Evolutionary conservation across 2,888 invertebrate genomes (phyloP).

Genomic region (Mactromeris polynyma): DNA sequence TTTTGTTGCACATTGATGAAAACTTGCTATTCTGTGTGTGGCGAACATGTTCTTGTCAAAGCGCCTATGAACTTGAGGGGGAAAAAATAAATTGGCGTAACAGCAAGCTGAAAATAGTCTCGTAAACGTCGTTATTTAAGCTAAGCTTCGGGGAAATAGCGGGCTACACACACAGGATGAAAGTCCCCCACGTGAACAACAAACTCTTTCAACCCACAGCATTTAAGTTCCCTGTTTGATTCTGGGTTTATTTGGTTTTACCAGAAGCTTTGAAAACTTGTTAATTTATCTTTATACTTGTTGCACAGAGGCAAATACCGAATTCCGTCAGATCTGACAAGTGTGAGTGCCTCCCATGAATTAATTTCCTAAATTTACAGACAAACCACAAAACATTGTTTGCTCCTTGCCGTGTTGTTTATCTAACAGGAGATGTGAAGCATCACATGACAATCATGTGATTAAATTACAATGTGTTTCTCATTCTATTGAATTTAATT

Average conservation of each 20-base stretch:
- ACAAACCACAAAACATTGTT: slow-evolving; percentile 38
- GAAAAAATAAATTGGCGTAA: background rate
- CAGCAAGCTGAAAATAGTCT: background rate
- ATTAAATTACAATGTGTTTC: slow-evolving; percentile 53
- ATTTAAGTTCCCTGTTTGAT: background rate
- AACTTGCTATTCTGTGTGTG: too few species aligned
- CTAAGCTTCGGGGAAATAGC: background rate
- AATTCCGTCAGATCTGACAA: slow-evolving; percentile 29
- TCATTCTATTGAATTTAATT: slow-evolving; percentile 46
- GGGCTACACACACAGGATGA: background rate
- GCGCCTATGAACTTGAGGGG: background rate
- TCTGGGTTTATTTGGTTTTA: background rate
- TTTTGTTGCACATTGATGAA: too few species aligned
- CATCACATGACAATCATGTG: slow-evolving; percentile 45
- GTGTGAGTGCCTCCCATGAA: slow-evolving; percentile 16
- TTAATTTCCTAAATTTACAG: slow-evolving; percentile 36
- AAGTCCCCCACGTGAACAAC: background rate
- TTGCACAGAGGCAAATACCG: slow-evolving; percentile 7
- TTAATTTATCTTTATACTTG: slow-evolving; percentile 22
- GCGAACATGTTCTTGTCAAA: too few species aligned
- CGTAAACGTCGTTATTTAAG: background rate
- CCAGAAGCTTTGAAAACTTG: background rate
- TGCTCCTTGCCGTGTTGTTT: slow-evolving; percentile 28
- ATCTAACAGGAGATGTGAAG: slow-evolving; percentile 7
- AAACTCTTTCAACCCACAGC: background rate